These are phyloP conservation scores for Mycetomoellerius zeteki DNA, from an alignment of 1,140 invertebrate species.

Conservation along the genomic window DNA sequence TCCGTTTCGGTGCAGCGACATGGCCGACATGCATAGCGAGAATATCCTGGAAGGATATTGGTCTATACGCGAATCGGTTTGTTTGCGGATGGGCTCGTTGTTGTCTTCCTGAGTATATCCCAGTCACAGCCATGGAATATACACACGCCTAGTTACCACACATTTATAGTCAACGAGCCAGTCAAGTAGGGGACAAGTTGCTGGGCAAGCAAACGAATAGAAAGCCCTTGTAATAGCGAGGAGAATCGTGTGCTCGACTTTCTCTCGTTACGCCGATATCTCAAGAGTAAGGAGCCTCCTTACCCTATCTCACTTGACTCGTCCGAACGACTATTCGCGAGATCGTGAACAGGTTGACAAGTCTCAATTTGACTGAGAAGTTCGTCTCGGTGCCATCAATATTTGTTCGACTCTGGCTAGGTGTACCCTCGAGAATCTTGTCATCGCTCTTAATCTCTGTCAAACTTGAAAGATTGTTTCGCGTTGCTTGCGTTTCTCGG, in stretches of 20 bases:
- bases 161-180: constrained; percentile 37
- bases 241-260: background rate
- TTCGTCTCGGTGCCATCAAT: constrained; percentile 12
- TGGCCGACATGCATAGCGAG: background rate
- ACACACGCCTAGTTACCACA: background rate
- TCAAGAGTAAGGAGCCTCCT: constrained; percentile 17
- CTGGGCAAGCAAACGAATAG: constrained; percentile 22
- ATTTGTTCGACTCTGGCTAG: background rate
- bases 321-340: background rate
- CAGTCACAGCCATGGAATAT: background rate
- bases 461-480: constrained; percentile 29
- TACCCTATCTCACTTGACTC: background rate
- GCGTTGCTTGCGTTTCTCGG: background rate
- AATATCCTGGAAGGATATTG: constrained; percentile 4
- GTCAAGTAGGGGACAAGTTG: constrained; percentile 43
- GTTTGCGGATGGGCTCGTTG: background rate
- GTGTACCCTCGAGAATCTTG: constrained; percentile 1
- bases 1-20: background rate
- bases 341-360: background rate
- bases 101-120: background rate
- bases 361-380: background rate
- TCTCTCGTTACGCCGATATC: constrained; percentile 26
- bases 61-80: background rate
- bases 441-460: constrained; percentile 8
- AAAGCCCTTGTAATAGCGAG: constrained; percentile 20